Percentiles rank a stretch among this genome's conserved stretches.
phyloP scores from a whole-genome alignment of 2,888 invertebrate genomes.

The Ramazzottius varieornatus region DNA sequence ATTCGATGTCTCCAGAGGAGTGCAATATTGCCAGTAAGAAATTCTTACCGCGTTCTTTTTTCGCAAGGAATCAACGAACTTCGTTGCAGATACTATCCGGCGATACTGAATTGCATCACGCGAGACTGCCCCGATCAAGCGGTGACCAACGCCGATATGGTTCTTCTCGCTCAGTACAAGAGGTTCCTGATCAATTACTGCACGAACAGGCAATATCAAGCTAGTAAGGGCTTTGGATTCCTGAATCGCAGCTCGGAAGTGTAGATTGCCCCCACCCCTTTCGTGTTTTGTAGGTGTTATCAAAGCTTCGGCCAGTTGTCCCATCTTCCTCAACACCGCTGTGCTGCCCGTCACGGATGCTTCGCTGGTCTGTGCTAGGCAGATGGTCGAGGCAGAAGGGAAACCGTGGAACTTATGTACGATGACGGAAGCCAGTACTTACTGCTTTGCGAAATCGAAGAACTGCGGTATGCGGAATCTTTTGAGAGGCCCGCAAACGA shows the following conservation, averaged over 20 bases:
- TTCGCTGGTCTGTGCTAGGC: not conserved
- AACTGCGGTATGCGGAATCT: not conserved
- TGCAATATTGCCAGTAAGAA: not conserved
- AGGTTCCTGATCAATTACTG: not conserved
- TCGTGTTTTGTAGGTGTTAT: not conserved
- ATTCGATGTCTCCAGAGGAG: not conserved
- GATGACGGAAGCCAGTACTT: not conserved
- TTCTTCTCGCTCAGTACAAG: not conserved
- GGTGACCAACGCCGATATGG: not conserved
- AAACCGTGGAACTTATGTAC: not conserved
- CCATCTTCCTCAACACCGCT: not conserved
- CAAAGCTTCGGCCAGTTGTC: not conserved
- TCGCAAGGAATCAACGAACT: not conserved
- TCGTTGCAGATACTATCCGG: not conserved
- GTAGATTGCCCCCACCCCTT: too few relatives aligned
- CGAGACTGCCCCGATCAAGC: not conserved
- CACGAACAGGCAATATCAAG: not conserved
- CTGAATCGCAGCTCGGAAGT: too few relatives aligned
- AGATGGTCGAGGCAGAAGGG: not conserved
- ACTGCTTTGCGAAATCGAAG: not conserved
- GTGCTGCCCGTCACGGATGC: not conserved
- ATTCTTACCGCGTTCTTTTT: not conserved
- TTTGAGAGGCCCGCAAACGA: too few relatives aligned
- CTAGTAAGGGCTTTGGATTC: too few relatives aligned
- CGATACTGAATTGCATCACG: not conserved